Conservation (phyloP, 1,140 invertebrate species). For the Brachionus paranguensis region DNA sequence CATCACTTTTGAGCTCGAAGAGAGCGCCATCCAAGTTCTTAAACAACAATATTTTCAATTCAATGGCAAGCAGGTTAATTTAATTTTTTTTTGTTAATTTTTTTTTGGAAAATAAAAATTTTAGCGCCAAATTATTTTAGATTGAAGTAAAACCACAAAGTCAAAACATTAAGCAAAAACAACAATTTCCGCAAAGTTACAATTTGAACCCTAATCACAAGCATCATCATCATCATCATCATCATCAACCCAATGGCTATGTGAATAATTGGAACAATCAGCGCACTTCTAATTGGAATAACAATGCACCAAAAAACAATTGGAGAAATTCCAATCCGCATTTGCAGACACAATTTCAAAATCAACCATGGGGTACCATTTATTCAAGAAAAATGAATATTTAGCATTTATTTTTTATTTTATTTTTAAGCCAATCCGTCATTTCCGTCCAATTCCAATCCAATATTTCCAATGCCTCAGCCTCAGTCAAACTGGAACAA, state of each 20-base stretch:
- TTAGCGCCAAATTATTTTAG: neutral
- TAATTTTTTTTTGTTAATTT: neutral
- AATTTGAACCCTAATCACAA: neutral
- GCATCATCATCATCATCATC: neutral
- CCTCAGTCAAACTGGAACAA: neutral
- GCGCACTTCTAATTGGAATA: neutral
- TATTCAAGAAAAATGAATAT: too few relatives aligned
- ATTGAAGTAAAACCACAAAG: constrained; percentile 20
- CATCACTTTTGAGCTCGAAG: constrained; percentile 86
- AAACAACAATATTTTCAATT: constrained; percentile 33
- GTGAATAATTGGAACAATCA: neutral
- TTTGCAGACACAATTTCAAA: neutral
- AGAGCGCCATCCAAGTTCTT: neutral
- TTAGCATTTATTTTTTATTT: neutral
- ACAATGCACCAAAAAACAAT: neutral
- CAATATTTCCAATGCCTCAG: neutral
- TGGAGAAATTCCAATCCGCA: neutral
- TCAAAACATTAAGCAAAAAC: constrained; percentile 9
- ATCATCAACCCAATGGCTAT: neutral
- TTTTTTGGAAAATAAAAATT: neutral
- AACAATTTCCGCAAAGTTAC: constrained; percentile 14
- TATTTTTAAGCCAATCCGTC: neutral
- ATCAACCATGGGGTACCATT: constrained; percentile 1
- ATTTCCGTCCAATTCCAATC: neutral
- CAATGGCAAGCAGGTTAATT: neutral